phyloP scores from a whole-genome alignment of 92 coral and sea anemone species.

The Porites rus region DNA sequence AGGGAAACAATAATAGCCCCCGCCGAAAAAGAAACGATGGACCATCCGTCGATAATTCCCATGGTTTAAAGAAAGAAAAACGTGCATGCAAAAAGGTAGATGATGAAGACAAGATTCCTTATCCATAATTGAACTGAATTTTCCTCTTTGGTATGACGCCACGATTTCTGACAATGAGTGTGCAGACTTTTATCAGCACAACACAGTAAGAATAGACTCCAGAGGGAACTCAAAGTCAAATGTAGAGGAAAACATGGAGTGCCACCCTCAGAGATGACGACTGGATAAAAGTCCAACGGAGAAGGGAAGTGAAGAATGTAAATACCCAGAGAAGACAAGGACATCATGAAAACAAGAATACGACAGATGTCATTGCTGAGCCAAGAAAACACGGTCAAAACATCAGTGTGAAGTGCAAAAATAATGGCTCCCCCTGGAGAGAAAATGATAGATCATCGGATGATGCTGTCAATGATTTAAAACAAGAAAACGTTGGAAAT shows the following conservation, averaged over 20 bases:
- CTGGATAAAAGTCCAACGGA: conserved; percentile 4
- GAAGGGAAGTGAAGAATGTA: conserved; percentile 8
- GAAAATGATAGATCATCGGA: conserved; percentile 11
- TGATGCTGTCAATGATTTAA: conserved; percentile 6
- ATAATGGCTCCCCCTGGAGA: conserved; percentile 6
- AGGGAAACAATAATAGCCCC: neutral
- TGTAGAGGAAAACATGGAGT: conserved; percentile 3
- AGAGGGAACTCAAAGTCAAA: conserved; percentile 9
- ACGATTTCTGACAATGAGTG: conserved; percentile 5
- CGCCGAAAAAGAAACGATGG: neutral
- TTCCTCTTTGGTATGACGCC: neutral
- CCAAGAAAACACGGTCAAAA: conserved; percentile 6
- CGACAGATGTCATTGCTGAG: neutral
- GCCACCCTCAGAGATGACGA: neutral
- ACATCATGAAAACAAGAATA: neutral
- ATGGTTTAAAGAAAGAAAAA: conserved; percentile 4
- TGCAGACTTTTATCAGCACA: conserved; percentile 9
- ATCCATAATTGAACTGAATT: no score
- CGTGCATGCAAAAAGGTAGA: conserved; percentile 9
- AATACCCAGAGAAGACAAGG: conserved; percentile 12
- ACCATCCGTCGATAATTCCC: conserved; percentile 5
- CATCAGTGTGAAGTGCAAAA: neutral
- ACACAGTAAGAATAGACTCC: conserved; percentile 11
- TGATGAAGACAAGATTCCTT: conserved; percentile 16
- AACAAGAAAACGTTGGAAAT: conserved; percentile 11